Evolutionary conservation across 1,140 invertebrate genomes (phyloP).

Genomic region (Drosophila neocordata): DNA sequence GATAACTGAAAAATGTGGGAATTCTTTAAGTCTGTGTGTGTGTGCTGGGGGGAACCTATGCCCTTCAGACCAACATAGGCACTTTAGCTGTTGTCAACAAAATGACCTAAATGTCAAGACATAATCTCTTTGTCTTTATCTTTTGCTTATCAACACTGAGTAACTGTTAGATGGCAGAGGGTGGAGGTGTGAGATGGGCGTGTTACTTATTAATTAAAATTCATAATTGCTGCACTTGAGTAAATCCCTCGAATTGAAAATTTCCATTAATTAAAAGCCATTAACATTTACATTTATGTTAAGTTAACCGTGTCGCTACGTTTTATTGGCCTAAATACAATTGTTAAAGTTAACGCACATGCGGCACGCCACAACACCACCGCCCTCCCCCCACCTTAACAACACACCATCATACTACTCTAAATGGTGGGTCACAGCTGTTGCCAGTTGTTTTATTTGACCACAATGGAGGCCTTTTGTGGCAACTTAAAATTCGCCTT

Average conservation of each 20-base stretch:
- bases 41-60: slow-evolving; percentile 4
- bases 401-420: not conserved
- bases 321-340: slow-evolving; percentile 73
- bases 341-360: slow-evolving; percentile 53
- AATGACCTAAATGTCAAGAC: slow-evolving; percentile 56
- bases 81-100: not conserved
- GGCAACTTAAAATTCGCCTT: slow-evolving; percentile 39
- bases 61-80: slow-evolving; percentile 46
- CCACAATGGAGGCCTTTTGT: slow-evolving; percentile 52
- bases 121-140: slow-evolving; percentile 10
- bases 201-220: slow-evolving; percentile 48
- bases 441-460: slow-evolving; percentile 12
- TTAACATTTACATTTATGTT: slow-evolving; percentile 47
- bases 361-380: slow-evolving; percentile 35
- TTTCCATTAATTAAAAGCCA: slow-evolving; percentile 56
- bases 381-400: slow-evolving; percentile 21
- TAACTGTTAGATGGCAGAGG: not conserved
- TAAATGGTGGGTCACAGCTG: slow-evolving; percentile 52
- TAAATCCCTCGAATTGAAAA: slow-evolving; percentile 28
- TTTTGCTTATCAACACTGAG: not conserved
- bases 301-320: slow-evolving; percentile 54
- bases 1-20: not conserved
- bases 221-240: slow-evolving; percentile 40
- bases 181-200: slow-evolving; percentile 2
- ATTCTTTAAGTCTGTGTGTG: not conserved